phyloP scores from a whole-genome alignment of 2,797 vertebrate species.

The Myotis daubentonii region DNA sequence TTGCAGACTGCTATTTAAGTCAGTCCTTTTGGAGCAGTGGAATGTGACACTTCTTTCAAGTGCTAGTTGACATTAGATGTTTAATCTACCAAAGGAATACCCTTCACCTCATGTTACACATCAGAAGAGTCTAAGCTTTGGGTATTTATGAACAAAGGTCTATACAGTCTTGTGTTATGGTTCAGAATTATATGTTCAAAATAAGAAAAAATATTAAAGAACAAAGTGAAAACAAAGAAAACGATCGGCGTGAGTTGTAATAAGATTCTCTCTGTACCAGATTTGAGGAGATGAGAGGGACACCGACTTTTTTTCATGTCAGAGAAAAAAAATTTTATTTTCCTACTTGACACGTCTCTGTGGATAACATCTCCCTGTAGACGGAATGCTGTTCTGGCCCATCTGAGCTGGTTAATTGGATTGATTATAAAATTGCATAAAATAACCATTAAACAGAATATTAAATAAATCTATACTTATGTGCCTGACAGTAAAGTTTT shows the following conservation, averaged over 20 bases:
- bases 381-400: constrained; percentile 3
- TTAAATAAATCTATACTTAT: constrained; percentile 35
- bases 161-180: constrained; percentile 9
- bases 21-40: neutral
- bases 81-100: constrained; percentile 51
- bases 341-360: neutral
- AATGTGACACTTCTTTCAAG: constrained; percentile 64
- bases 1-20: constrained; percentile 56
- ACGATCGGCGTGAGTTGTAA: neutral
- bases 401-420: constrained; percentile 49
- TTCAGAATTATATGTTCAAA: constrained; percentile 8
- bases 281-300: constrained; percentile 22
- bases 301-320: neutral
- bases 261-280: neutral
- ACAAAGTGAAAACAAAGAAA: constrained; percentile 9
- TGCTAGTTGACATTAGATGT: constrained; percentile 59
- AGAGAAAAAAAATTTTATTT: constrained; percentile 41
- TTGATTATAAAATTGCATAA: constrained; percentile 52
- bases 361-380: neutral
- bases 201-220: constrained; percentile 23
- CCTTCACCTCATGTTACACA: neutral
- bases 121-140: neutral
- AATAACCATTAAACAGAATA: constrained; percentile 48
- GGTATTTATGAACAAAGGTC: constrained; percentile 19
- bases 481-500: neutral